Conservation (phyloP, 2,797 vertebrate species). For the Hydrolagus colliei region DNA sequence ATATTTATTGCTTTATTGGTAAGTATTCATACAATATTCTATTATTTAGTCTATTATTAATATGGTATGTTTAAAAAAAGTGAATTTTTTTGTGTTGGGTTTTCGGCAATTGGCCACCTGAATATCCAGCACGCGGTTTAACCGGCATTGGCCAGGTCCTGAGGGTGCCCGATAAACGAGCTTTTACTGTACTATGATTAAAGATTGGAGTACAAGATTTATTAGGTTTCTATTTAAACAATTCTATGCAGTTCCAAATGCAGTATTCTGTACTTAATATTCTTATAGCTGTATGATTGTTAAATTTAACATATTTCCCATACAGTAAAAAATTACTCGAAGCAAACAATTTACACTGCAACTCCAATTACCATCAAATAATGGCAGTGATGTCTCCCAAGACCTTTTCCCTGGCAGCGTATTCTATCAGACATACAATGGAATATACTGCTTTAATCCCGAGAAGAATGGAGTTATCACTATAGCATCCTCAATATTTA, state of each 20-base stretch:
- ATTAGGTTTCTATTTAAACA: not conserved
- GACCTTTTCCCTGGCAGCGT: not conserved
- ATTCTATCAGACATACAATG: not conserved
- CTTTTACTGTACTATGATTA: no score
- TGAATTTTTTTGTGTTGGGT: no score
- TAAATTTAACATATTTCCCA: not conserved
- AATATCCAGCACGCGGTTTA: no score
- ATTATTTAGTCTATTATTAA: no score
- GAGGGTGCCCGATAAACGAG: no score
- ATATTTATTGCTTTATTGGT: no score
- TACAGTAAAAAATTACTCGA: not conserved
- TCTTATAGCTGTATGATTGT: not conserved
- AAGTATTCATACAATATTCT: no score
- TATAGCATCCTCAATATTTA: not conserved
- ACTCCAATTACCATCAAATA: conserved; percentile 1
- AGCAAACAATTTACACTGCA: not conserved
- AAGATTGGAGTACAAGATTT: no score
- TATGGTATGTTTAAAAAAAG: no score
- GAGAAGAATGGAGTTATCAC: not conserved
- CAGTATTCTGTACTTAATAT: not conserved
- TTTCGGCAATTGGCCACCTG: no score
- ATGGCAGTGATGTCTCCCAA: not conserved
- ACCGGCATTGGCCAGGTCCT: no score
- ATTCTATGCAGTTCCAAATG: not conserved
- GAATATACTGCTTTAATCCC: not conserved